Evolutionary conservation across 2,888 invertebrate species (phyloP), one percentile per base, ranked within the genome.

Genomic region (Limnephilus rhombicus): DNA sequence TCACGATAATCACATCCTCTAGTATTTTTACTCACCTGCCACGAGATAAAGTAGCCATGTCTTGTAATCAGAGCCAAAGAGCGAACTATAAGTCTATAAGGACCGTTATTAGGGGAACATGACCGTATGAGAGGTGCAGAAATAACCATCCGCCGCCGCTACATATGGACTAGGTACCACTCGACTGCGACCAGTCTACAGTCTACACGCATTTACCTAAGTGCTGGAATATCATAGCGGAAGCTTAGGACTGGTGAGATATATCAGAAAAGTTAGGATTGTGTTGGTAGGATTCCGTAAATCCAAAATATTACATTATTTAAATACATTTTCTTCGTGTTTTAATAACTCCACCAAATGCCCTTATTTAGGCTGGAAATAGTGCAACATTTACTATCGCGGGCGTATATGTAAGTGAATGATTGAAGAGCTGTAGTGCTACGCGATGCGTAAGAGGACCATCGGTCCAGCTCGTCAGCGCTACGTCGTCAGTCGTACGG

Each of bases 61-160:
- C 92, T 91, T 91, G 92, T 92, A 91, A 92, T 91, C 92, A 91
- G 89, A 89, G 88, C 41, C 89, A 41, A 81, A 90, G 90, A 86
- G 90, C 90, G 92, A 92, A 68, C 68, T 68, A 68, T 68, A 68
- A 68, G 68, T 92, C 92, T 90, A 92, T 90, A 90, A 88, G 88
- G 90, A 81, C 92, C 92, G 92, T 92, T 92, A 92, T 92, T 92
- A 90, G 92, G 90, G 90, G 90, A 45, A 45, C 86, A 41, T 45
- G 45, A 29, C 45, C 34, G 90, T 49, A 68, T 68, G 68, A 68
- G 68, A 68, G 68, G 68, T 9, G 24, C 68, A 68, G 68, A 68
- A 24, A 68, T 68, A 68, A n/a, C 24, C 68, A 68, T 68, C 68
- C 68, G 24, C 24, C 68, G 24, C 24, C 7, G 68, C 24, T 68